Evolutionary conservation across 2,113 vertebrate genomes (phyloP).

Genomic region (Rhinichthys klamathensis): DNA sequence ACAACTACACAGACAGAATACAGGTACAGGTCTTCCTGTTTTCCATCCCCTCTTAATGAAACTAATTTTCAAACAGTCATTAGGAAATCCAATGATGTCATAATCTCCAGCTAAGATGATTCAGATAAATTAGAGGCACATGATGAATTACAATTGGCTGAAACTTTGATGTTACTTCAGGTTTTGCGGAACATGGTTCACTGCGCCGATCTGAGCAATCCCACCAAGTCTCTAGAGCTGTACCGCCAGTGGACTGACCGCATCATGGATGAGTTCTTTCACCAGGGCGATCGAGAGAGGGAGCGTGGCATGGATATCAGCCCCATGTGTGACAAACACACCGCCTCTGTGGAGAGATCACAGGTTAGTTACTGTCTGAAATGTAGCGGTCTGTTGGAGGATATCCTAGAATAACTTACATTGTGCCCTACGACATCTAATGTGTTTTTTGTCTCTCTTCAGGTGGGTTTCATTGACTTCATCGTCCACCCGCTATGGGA

Average conservation of each 20-base stretch:
- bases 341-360: conserved; percentile 96
- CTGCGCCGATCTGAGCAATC: conserved; percentile 96
- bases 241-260: conserved; percentile 98
- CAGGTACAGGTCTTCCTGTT: conserved; percentile 77
- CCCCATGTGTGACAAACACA: conserved; percentile 98
- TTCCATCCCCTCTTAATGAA: not conserved
- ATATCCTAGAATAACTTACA: too few relatives aligned
- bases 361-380: conserved; percentile 81
- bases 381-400: not conserved
- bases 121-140: not conserved
- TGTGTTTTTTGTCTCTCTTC: conserved; percentile 1
- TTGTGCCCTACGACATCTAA: not conserved
- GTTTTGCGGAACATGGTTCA: conserved; percentile 99
- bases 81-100: not conserved
- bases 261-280: conserved; percentile 99
- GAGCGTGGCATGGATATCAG: conserved; percentile 99
- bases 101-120: not conserved
- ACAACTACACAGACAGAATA: conserved; percentile 98
- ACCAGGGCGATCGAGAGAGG: conserved; percentile 94
- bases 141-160: not conserved
- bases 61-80: not conserved
- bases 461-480: conserved; percentile 99
- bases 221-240: conserved; percentile 96
- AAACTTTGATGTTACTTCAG: conserved; percentile 66
- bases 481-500: conserved; percentile 98